Conservation (phyloP, 2,888 invertebrate genomes). For the Monoplex corrugatus region DNA sequence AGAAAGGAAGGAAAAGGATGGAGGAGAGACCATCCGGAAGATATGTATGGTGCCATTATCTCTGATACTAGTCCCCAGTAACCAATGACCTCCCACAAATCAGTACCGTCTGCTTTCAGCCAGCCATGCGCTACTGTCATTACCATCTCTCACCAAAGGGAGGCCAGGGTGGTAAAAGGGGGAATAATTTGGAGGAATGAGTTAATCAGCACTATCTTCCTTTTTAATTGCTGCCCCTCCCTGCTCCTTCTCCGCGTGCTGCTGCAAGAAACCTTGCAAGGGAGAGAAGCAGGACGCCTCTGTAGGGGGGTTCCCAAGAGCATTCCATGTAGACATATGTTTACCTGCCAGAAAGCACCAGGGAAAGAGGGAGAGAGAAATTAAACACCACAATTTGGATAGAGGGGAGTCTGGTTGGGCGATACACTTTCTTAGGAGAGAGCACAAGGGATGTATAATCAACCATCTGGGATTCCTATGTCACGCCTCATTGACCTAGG, state of each 20-base stretch:
- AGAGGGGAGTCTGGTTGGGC: background rate
- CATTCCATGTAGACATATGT: slow-evolving; percentile 36
- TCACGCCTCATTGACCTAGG: background rate
- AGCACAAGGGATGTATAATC: slow-evolving; percentile 30
- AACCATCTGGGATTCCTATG: background rate
- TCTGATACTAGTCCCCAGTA: background rate
- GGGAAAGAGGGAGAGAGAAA: background rate
- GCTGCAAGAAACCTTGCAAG: background rate
- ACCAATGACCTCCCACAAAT: background rate
- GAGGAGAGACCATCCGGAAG: background rate
- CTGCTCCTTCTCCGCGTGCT: background rate
- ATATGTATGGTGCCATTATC: background rate
- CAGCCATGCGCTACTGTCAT: background rate
- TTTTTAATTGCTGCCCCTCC: slow-evolving; percentile 35
- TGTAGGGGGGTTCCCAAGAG: slow-evolving; percentile 17
- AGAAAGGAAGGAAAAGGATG: slow-evolving; percentile 4
- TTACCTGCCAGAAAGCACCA: slow-evolving; percentile 21
- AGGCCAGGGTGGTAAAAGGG: background rate
- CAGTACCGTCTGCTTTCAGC: background rate
- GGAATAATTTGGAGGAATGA: slow-evolving; percentile 20
- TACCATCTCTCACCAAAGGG: background rate
- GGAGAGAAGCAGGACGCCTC: background rate
- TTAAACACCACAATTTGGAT: background rate
- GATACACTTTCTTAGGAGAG: slow-evolving; percentile 22
- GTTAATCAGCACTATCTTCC: slow-evolving; percentile 40